Evolutionary conservation across 2,888 invertebrate genomes (phyloP), one percentile per base, ranked within the genome.

Genomic region (Lepidochitona cinerea): DNA sequence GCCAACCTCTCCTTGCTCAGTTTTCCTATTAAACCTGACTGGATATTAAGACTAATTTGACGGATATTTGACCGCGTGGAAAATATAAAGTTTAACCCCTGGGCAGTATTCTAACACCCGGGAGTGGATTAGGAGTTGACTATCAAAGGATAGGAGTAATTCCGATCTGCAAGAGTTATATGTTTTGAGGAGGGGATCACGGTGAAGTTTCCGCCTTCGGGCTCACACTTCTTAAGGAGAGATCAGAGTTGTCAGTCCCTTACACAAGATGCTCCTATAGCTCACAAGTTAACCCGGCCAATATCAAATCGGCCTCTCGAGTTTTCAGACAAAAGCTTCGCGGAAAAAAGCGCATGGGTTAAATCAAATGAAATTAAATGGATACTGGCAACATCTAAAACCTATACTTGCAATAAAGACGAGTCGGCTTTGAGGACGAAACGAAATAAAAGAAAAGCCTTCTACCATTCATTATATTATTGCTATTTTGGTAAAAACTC

Each of bases 41-140:
- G 59, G 59, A 59, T 29, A 59, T 59, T 59, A 59, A 59, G 59
- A 32, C 59, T 59, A 59, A 59, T 59, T 59, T 59, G 59, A 29
- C 4, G 59, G 59, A 29, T 59, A 59, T 59, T 59, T 59, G 59
- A 32, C 26, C 59, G 23, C 23, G 23, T 59, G 59, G 59, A 59
- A 59, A 59, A 59, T 59, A 59, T 59, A 59, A 59, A 59, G 59
- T 59, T 59, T 59, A 59, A 59, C 59, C 59, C 59, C 23, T 18
- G 4, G 59, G 23, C 59, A 4, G 23, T 23, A 12, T 29, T 59
- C 12, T 23, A 59, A 32, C 23, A 32, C 23, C 4, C 29, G 29
- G 32, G 29, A 32, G 18, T 23, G 59, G 59, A 59, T 59, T 59
- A 59, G 29, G 59, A 26, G 59, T 32, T 59, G 29, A n/a, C 29